Percentiles rank a stretch among this genome's conserved stretches.
Evolutionary conservation across 2,888 invertebrate genomes (phyloP).

Genomic region (Ptilodon capucinus): DNA sequence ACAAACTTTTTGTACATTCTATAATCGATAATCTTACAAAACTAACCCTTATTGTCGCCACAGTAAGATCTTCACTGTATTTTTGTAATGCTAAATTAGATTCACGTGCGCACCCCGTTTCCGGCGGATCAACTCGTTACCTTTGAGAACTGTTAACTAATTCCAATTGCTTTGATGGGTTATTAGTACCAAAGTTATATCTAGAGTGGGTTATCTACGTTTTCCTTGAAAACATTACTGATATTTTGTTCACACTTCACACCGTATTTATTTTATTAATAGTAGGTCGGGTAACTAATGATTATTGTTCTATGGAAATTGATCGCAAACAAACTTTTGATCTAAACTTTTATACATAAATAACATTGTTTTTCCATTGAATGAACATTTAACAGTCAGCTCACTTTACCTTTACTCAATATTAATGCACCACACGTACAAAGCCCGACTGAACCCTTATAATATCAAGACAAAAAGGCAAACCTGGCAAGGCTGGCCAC

Average conservation of each 20-base stretch:
- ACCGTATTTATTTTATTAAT: background rate
- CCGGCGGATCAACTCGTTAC: constrained; percentile 69
- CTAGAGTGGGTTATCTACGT: constrained; percentile 35
- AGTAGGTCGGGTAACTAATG: background rate
- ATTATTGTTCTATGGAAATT: too few species aligned
- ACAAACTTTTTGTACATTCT: constrained; percentile 1
- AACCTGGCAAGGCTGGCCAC: too few species aligned
- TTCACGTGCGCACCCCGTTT: constrained; percentile 34
- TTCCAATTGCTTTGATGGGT: constrained; percentile 63
- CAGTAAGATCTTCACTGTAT: constrained; percentile 10
- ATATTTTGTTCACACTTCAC: background rate
- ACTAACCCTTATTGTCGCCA: constrained; percentile 8
- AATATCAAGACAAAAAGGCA: constrained; percentile 26
- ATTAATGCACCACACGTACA: background rate
- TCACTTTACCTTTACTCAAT: background rate
- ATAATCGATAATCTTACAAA: constrained; percentile 7
- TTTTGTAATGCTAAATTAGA: constrained; percentile 26
- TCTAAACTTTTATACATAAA: background rate
- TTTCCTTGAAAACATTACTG: constrained; percentile 7
- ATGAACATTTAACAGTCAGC: background rate
- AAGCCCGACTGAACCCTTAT: background rate
- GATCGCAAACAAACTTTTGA: background rate
- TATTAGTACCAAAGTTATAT: constrained; percentile 36
- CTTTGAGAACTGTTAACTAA: constrained; percentile 64
- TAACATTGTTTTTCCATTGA: background rate